phyloP scores from a whole-genome alignment of 2,113 vertebrate genomes.

The Aegithalos caudatus region DNA sequence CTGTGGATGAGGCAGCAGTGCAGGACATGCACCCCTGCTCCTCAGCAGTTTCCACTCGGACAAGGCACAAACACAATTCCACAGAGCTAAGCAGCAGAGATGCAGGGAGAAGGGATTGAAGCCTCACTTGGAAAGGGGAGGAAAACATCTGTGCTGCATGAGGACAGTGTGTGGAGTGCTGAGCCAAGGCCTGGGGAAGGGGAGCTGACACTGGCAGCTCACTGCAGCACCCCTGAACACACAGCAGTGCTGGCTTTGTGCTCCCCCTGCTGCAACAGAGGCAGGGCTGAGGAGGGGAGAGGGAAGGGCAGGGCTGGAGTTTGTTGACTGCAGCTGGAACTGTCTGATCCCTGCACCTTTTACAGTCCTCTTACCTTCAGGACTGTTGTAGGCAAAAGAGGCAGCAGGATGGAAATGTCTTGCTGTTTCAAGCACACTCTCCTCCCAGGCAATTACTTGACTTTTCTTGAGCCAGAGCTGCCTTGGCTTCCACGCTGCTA shows the following conservation, averaged over 20 bases:
- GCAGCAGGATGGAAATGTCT: neutral
- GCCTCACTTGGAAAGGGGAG: neutral
- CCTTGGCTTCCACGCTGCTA: neutral
- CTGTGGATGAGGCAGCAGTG: neutral
- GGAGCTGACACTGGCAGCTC: neutral
- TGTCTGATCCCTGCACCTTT: neutral
- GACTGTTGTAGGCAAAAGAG: neutral
- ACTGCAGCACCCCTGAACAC: neutral
- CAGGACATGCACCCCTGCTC: neutral
- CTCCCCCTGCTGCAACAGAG: neutral
- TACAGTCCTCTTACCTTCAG: neutral
- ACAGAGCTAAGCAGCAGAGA: neutral
- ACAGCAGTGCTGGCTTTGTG: neutral
- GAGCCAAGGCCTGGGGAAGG: neutral
- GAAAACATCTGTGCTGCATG: neutral
- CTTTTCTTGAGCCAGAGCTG: neutral
- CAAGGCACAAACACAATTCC: neutral
- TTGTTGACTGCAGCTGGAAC: neutral
- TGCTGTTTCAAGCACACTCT: neutral
- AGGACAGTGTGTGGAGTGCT: neutral
- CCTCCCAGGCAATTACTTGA: neutral
- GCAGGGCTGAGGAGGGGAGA: too few relatives aligned
- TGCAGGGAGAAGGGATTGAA: neutral
- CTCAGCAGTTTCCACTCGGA: neutral
- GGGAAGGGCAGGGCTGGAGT: too few relatives aligned